phyloP scores from a whole-genome alignment of 2,113 vertebrate species.

The Crotalus tigris region DNA sequence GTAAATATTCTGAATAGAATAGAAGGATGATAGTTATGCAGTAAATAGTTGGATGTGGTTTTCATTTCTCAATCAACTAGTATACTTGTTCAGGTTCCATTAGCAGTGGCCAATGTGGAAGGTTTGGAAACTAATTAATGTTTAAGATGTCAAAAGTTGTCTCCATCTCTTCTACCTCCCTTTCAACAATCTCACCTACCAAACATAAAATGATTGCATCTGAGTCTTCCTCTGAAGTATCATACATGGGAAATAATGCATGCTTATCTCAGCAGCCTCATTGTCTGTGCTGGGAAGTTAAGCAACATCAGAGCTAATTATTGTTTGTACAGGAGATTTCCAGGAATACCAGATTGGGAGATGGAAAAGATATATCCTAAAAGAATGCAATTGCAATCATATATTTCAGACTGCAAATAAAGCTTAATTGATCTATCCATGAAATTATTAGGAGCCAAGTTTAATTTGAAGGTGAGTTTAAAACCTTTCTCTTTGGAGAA shows the following conservation, averaged over 20 bases:
- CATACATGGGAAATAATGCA: constrained; percentile 23
- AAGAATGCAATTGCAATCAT: neutral
- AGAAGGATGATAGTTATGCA: neutral
- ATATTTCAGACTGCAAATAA: neutral
- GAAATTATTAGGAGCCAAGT: neutral
- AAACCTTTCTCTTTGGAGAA: neutral
- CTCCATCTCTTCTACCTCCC: constrained; percentile 20
- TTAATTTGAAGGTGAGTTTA: neutral
- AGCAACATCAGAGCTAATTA: neutral
- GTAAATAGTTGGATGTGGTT: neutral
- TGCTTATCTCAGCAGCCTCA: neutral
- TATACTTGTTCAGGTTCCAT: neutral
- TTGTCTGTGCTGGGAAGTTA: neutral
- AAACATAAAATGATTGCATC: constrained; percentile 50
- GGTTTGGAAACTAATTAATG: neutral
- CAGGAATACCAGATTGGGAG: neutral
- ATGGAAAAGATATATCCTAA: neutral
- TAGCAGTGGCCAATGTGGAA: neutral
- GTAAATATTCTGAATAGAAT: neutral
- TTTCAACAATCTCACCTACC: constrained; percentile 42
- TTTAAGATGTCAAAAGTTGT: constrained; percentile 29
- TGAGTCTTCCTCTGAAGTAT: constrained; percentile 35
- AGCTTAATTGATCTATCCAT: neutral
- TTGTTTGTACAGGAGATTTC: neutral
- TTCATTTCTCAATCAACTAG: neutral